These are phyloP conservation scores for Tribolium freemani DNA, from an alignment of 2,888 invertebrate species.

Conservation along the genomic window DNA sequence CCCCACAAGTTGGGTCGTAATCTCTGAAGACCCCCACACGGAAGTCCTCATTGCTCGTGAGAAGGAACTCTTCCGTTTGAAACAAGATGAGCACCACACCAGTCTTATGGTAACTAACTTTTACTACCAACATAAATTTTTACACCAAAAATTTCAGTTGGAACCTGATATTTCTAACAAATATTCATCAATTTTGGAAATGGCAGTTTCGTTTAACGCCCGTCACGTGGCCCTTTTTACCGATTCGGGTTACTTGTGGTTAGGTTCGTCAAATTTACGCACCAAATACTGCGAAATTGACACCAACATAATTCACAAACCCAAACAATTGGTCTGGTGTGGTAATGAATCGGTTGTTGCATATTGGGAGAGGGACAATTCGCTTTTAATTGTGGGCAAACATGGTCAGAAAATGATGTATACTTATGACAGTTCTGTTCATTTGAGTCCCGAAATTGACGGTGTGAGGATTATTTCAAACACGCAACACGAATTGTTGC, in stretches of 20 bases:
- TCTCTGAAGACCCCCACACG: conserved; percentile 75
- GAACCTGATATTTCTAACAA: conserved; percentile 64
- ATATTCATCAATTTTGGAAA: conserved; percentile 76
- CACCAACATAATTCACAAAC: conserved; percentile 80
- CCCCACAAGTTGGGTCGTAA: conserved; percentile 76
- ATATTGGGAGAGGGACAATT: conserved; percentile 83
- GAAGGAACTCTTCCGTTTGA: conserved; percentile 72
- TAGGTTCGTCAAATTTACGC: conserved; percentile 88
- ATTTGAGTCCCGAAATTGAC: conserved; percentile 91
- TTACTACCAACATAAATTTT: neutral
- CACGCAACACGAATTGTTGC: conserved; percentile 88
- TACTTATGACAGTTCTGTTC: conserved; percentile 83
- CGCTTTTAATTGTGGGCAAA: conserved; percentile 79
- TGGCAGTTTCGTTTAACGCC: conserved; percentile 90
- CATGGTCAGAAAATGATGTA: conserved; percentile 80
- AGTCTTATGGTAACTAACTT: conserved; percentile 59
- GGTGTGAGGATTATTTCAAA: conserved; percentile 90
- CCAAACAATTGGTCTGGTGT: conserved; percentile 90
- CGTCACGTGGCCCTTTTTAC: conserved; percentile 89
- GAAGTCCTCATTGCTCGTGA: conserved; percentile 75
- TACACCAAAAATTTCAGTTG: conserved; percentile 55
- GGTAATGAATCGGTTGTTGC: conserved; percentile 90
- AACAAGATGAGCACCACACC: conserved; percentile 70
- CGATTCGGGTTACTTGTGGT: conserved; percentile 88
- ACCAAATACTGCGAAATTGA: conserved; percentile 84